Conservation (phyloP, 1,140 invertebrate genomes). For the Rhagoletis zephyria region DNA sequence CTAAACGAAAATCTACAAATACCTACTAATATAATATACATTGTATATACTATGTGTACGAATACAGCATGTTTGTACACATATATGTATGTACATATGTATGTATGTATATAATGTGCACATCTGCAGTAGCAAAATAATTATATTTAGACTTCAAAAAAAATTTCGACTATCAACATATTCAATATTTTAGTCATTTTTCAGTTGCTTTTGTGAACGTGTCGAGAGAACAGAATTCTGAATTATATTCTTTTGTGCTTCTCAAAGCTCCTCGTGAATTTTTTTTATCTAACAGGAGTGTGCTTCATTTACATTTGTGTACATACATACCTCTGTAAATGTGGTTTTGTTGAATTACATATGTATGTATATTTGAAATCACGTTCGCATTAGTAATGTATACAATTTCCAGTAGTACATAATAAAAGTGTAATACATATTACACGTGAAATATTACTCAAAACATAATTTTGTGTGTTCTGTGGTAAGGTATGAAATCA, state of each 20-base stretch:
- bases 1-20: no score
- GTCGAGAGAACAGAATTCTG: slow-evolving; percentile 2
- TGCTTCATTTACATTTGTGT: slow-evolving; percentile 1
- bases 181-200: slow-evolving; percentile 51
- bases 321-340: neutral
- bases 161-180: slow-evolving; percentile 14
- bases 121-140: slow-evolving; percentile 27
- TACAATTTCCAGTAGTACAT: no score
- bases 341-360: no score
- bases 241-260: slow-evolving; percentile 24
- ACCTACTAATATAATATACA: no score
- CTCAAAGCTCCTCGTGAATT: neutral
- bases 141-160: slow-evolving; percentile 43
- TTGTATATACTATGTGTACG: no score
- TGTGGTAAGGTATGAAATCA: no score
- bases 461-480: no score
- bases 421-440: no score
- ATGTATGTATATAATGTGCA: neutral
- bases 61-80: no score
- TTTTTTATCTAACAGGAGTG: neutral
- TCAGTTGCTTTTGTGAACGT: slow-evolving; percentile 25
- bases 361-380: no score
- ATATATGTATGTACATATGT: neutral
- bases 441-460: no score
- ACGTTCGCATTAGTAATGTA: no score